Conservation (phyloP, 2,888 invertebrate genomes). For the Drosophila stalkeri region DNA sequence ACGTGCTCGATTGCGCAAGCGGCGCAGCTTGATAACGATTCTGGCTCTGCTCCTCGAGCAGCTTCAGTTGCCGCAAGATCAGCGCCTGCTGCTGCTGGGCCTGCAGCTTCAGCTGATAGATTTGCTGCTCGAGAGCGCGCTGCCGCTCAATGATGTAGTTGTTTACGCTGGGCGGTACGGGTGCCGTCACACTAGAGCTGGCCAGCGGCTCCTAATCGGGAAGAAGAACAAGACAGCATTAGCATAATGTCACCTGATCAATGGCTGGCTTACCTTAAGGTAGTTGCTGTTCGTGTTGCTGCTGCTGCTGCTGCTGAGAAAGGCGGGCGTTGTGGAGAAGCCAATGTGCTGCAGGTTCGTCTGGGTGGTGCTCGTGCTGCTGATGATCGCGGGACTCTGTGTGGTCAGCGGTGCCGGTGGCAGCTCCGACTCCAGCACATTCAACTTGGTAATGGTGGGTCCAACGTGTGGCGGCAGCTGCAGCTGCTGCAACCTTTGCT, state of each 20-base stretch:
- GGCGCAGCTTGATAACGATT: constrained; percentile 58
- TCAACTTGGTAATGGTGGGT: constrained; percentile 83
- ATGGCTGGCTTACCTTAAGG: constrained; percentile 58
- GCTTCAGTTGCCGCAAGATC: constrained; percentile 88
- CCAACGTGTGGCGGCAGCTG: constrained; percentile 66
- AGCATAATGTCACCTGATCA: constrained; percentile 16
- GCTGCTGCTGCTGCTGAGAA: constrained; percentile 41
- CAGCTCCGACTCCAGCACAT: constrained; percentile 74
- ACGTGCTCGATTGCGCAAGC: constrained; percentile 65
- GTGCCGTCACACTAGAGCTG: constrained; percentile 30
- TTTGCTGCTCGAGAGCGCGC: constrained; percentile 89
- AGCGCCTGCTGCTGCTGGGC: constrained; percentile 90
- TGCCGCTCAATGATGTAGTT: constrained; percentile 86
- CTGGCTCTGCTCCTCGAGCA: constrained; percentile 87
- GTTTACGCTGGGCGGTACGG: constrained; percentile 67
- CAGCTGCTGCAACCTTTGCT: constrained; percentile 32
- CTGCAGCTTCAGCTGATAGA: constrained; percentile 88
- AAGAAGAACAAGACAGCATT: constrained; percentile 3
- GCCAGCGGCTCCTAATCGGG: constrained; percentile 54
- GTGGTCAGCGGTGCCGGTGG: constrained; percentile 64
- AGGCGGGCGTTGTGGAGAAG: constrained; percentile 66
- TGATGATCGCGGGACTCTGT: constrained; percentile 61
- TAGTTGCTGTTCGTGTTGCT: constrained; percentile 58
- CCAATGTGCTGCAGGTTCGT: constrained; percentile 38
- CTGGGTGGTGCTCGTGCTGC: constrained; percentile 52